Evolutionary conservation across 2,113 vertebrate genomes (phyloP).

Genomic region (Osmerus eperlanus): DNA sequence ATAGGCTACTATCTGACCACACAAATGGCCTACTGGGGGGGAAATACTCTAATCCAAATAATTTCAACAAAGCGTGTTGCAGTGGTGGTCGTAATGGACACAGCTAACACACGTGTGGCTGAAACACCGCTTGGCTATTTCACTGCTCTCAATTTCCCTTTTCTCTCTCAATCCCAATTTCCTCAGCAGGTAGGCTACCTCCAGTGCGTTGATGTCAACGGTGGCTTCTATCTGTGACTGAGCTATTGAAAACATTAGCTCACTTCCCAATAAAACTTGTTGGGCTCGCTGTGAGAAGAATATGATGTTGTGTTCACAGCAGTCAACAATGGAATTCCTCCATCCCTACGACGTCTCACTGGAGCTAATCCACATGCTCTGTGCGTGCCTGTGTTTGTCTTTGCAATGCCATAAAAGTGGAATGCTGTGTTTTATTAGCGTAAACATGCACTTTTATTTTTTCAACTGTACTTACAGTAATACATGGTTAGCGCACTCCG

Average conservation of each 20-base stretch:
- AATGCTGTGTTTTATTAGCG: constrained; percentile 50
- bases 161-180: not conserved
- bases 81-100: not conserved
- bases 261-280: not conserved
- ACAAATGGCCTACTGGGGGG: not conserved
- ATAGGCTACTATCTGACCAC: not conserved
- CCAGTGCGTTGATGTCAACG: not conserved
- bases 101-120: not conserved
- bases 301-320: constrained; percentile 9
- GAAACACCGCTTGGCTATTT: not conserved
- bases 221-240: not conserved
- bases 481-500: constrained; percentile 8
- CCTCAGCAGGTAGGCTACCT: not conserved
- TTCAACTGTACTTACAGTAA: constrained; percentile 16
- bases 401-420: constrained; percentile 43
- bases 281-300: constrained; percentile 17
- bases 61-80: not conserved
- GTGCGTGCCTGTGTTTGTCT: constrained; percentile 35
- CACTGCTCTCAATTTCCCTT: not conserved
- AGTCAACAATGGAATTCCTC: constrained; percentile 17
- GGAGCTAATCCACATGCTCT: not conserved
- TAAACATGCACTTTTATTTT: constrained; percentile 26
- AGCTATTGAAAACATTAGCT: not conserved
- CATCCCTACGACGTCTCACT: constrained; percentile 4
- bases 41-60: not conserved